Evolutionary conservation across 2,888 invertebrate species (phyloP), one percentile per base, ranked within the genome.

Genomic region (Sthenelais limicola): DNA sequence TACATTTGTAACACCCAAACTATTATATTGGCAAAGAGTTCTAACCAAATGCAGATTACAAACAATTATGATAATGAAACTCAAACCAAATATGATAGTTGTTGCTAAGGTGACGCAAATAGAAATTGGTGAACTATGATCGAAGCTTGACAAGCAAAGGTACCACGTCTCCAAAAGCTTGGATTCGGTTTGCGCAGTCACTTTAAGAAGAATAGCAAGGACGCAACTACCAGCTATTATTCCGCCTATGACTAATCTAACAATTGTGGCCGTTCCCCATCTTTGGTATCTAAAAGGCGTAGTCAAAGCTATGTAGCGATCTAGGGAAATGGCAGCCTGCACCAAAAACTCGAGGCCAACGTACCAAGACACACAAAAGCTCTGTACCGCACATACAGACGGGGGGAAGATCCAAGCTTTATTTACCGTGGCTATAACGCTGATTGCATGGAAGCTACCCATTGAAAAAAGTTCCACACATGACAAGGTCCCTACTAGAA

Each of bases 11-110:
- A 72, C 68, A 3, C 72, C 43, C 26, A 58, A 32, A 7, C 33
- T 47, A 47, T 76, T 70, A 51, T 76, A 76, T 18, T 68, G 68
- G 68, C 73, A 71, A 47, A 76, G 71, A n/a, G 76, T 66, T 32
- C 71, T 30, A 3, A 76, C 71, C 66, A 76, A 30, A 9, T 71
- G 43, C 26, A 66, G 35, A 43, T 76, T 76, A 52, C 74, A 76
- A 26, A 73, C 73, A 38, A 74, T 38, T 62, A 76, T 76, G 9
- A 52, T 56, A n/a, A 68, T 43, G 28, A 76, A 62, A 18, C 74
- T 73, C 15, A 48, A 18, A 15, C 71, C 52, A 35, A 70, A 74
- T 15, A 75, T 56, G n/a, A 72, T 7, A 15, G 49, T 30, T 3
- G 30, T 68, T 12, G 68, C 43, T 2, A 30, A 43, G 26, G 35